phyloP scores from a whole-genome alignment of 2,113 vertebrate species.

The Poeciliopsis retropinna region DNA sequence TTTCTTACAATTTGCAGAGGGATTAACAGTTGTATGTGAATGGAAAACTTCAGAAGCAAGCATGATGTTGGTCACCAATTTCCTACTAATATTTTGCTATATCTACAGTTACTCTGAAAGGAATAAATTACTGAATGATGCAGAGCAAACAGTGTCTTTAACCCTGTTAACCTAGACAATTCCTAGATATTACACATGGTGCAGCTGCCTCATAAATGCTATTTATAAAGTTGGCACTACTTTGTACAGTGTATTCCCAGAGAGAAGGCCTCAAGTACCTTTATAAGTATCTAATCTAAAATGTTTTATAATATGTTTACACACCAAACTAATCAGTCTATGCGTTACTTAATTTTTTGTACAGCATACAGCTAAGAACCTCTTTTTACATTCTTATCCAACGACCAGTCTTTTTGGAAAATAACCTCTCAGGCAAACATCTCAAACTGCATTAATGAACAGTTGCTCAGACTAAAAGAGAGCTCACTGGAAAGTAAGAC shows the following conservation, averaged over 20 bases:
- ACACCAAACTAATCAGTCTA: not conserved
- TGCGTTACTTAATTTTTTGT: not conserved
- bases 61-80: slow-evolving; percentile 41
- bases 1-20: slow-evolving; percentile 8
- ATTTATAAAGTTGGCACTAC: too few relatives aligned
- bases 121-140: slow-evolving; percentile 23
- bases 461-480: slow-evolving; percentile 26
- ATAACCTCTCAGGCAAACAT: slow-evolving; percentile 20
- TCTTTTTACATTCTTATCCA: not conserved
- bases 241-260: too few relatives aligned
- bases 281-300: not conserved
- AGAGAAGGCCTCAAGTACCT: too few relatives aligned
- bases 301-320: not conserved
- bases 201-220: too few relatives aligned
- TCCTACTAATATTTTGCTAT: slow-evolving; percentile 55
- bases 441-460: slow-evolving; percentile 20
- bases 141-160: not conserved
- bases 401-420: slow-evolving; percentile 31
- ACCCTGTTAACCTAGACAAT: not conserved
- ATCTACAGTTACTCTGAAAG: not conserved
- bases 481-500: slow-evolving; percentile 42
- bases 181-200: too few relatives aligned
- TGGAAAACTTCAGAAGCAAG: slow-evolving; percentile 11
- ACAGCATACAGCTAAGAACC: not conserved
- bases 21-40: slow-evolving; percentile 5